Evolutionary conservation across 2,797 vertebrate genomes (phyloP).

Genomic region (Chloroceryle inda): DNA sequence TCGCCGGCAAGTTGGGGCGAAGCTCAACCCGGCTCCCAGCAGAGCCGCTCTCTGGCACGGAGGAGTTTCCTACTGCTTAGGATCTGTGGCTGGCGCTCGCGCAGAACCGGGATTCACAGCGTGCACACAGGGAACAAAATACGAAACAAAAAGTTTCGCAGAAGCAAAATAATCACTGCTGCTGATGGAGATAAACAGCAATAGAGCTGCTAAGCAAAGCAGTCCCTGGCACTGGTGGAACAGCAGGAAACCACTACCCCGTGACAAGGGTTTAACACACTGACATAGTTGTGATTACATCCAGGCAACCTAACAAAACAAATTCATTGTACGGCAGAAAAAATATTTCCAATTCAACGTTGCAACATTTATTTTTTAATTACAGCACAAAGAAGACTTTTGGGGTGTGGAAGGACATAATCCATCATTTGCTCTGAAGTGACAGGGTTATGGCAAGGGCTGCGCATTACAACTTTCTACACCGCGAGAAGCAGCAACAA

Average conservation of each 20-base stretch:
- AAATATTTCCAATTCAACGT: slow-evolving; percentile 39
- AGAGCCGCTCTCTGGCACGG: neutral
- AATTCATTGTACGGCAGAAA: neutral
- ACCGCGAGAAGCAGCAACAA: slow-evolving; percentile 35
- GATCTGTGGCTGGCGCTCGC: slow-evolving; percentile 29
- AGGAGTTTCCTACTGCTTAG: neutral
- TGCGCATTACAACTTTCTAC: neutral
- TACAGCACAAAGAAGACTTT: slow-evolving; percentile 11
- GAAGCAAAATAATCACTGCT: slow-evolving; percentile 47
- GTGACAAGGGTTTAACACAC: slow-evolving; percentile 11
- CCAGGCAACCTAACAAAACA: slow-evolving; percentile 66
- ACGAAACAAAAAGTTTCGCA: neutral
- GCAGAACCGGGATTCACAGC: slow-evolving; percentile 22
- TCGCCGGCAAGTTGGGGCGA: neutral
- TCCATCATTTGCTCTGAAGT: slow-evolving; percentile 57
- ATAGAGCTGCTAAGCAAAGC: slow-evolving; percentile 25
- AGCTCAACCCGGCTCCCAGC: neutral
- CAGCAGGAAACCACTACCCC: slow-evolving; percentile 22
- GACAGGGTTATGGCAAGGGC: slow-evolving; percentile 54
- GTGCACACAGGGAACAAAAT: neutral
- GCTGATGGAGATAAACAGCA: slow-evolving; percentile 36
- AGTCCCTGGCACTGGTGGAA: neutral
- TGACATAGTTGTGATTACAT: slow-evolving; percentile 20
- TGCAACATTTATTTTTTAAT: slow-evolving; percentile 71
- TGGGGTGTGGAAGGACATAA: slow-evolving; percentile 57